These are phyloP conservation scores for Strix aluco DNA, from an alignment of 2,113 vertebrate genomes.

Conservation along the genomic window DNA sequence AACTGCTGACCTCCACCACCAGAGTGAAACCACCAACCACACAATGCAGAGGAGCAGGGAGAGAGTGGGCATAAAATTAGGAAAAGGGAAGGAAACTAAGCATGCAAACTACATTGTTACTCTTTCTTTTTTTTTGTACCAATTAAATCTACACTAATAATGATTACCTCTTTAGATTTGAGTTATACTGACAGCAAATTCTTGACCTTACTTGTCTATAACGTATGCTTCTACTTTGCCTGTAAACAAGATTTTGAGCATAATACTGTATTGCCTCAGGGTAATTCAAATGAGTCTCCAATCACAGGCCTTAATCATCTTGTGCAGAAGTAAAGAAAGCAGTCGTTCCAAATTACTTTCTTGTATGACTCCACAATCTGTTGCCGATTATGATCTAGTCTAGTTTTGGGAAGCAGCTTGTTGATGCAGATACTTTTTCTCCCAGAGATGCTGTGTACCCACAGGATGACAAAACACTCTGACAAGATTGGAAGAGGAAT, in stretches of 20 bases:
- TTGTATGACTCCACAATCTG: conserved; percentile 2
- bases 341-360: background rate
- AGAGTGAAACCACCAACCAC: background rate
- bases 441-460: background rate
- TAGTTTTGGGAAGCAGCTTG: background rate
- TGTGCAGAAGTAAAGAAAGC: background rate
- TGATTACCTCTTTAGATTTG: background rate
- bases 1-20: background rate
- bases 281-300: background rate
- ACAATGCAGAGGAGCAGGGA: background rate
- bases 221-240: background rate
- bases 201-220: background rate
- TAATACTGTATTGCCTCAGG: background rate
- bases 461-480: background rate
- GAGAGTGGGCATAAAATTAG: background rate
- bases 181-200: background rate
- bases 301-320: background rate
- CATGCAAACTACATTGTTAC: background rate
- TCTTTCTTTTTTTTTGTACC: background rate
- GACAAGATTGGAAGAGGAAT: background rate
- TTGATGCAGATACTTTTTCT: background rate
- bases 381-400: background rate
- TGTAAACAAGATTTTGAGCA: conserved; percentile 8
- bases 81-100: background rate
- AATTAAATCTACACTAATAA: background rate